These are phyloP conservation scores for Antheraea pernyi DNA, from an alignment of 1,140 invertebrate species.

Conservation along the genomic window DNA sequence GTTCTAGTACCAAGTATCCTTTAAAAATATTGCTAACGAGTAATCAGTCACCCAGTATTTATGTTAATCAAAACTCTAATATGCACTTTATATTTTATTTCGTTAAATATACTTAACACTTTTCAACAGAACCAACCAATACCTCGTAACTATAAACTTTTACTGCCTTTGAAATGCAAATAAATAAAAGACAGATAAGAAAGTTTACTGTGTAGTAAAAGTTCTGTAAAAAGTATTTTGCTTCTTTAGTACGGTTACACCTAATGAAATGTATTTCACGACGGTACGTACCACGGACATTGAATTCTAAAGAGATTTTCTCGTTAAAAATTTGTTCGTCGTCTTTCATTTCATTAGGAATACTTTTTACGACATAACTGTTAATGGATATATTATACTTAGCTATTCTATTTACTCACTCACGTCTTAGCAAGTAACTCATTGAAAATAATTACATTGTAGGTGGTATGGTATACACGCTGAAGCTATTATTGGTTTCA, in stretches of 20 bases:
- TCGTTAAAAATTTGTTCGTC: neutral
- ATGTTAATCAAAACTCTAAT: too few relatives aligned
- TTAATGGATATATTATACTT: neutral
- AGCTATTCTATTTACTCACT: too few relatives aligned
- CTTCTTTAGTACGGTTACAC: neutral
- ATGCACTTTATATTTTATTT: too few relatives aligned
- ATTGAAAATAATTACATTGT: too few relatives aligned
- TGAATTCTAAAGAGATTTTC: neutral
- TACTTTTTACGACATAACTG: neutral
- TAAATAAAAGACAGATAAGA: slow-evolving; percentile 2
- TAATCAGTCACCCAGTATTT: too few relatives aligned
- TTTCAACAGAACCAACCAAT: neutral
- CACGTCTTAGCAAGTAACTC: too few relatives aligned
- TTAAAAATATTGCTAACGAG: too few relatives aligned
- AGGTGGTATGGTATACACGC: too few relatives aligned
- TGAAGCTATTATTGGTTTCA: too few relatives aligned
- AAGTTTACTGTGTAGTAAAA: neutral
- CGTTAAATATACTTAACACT: neutral
- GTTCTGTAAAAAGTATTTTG: neutral
- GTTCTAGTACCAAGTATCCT: too few relatives aligned
- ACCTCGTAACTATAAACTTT: neutral
- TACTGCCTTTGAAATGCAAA: neutral
- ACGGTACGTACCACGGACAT: neutral
- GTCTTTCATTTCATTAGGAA: neutral
- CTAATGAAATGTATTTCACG: slow-evolving; percentile 3